Conservation (phyloP, 2,888 invertebrate genomes). For the Eilema sororculum region DNA sequence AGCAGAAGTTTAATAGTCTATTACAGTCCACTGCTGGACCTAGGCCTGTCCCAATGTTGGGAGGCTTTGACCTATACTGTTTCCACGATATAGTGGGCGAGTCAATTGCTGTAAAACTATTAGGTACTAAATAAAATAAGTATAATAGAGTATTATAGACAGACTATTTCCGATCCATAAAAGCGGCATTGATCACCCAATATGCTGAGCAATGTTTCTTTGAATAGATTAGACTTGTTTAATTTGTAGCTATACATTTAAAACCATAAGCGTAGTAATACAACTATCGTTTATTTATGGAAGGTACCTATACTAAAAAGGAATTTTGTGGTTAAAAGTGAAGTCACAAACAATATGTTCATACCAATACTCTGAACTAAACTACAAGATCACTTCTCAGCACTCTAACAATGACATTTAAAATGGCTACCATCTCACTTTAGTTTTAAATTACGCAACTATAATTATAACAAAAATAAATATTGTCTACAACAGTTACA, state of each 20-base stretch:
- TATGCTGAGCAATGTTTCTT: background rate
- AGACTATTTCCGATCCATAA: background rate
- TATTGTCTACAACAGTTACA: slow-evolving; percentile 1
- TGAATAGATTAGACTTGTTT: background rate
- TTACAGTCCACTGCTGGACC: too few relatives aligned
- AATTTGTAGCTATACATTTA: background rate
- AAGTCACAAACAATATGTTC: background rate
- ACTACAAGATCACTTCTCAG: background rate
- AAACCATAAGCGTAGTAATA: background rate
- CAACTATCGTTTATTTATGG: background rate
- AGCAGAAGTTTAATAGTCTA: background rate
- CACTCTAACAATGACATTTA: background rate
- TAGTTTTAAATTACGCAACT: background rate
- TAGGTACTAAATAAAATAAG: too few relatives aligned
- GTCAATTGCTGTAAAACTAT: too few relatives aligned
- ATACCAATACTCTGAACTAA: background rate
- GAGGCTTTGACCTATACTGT: too few relatives aligned
- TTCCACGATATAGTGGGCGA: background rate
- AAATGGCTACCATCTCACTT: background rate
- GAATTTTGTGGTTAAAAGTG: background rate
- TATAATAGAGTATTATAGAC: background rate
- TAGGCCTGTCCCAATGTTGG: too few relatives aligned
- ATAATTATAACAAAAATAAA: background rate
- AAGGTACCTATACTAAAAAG: background rate
- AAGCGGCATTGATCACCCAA: background rate